phyloP scores from a whole-genome alignment of 2,888 invertebrate species.

The Lathronympha strigana region DNA sequence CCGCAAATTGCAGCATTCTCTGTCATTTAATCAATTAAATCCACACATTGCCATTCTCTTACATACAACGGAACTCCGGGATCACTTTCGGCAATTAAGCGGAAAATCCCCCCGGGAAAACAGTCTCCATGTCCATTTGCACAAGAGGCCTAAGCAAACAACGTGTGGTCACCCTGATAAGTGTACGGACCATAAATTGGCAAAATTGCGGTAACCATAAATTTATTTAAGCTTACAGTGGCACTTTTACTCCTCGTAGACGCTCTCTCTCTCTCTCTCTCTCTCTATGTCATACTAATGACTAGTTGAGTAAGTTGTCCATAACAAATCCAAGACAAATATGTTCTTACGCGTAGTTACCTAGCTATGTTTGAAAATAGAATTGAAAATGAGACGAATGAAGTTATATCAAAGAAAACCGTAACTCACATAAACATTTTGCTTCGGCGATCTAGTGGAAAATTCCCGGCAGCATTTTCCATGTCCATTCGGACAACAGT shows the following conservation, averaged over 20 bases:
- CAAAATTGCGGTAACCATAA: slow-evolving; percentile 65
- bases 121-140: slow-evolving; percentile 74
- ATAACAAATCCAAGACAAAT: not conserved
- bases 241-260: slow-evolving; percentile 19
- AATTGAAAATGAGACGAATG: not conserved
- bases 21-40: slow-evolving; percentile 19
- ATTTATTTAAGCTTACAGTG: slow-evolving; percentile 63
- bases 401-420: not conserved
- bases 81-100: slow-evolving; percentile 69
- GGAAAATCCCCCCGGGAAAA: slow-evolving; percentile 61
- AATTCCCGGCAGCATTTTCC: slow-evolving; percentile 65
- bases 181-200: slow-evolving; percentile 60
- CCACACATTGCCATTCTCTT: slow-evolving; percentile 14
- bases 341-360: not conserved
- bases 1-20: not conserved
- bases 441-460: slow-evolving; percentile 66
- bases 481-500: slow-evolving; percentile 76
- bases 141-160: slow-evolving; percentile 80
- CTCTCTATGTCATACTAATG: no score
- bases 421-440: not conserved
- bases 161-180: slow-evolving; percentile 76
- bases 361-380: not conserved
- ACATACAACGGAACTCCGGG: slow-evolving; percentile 35
- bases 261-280: not conserved
- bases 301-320: not conserved